phyloP scores from a whole-genome alignment of 2,797 vertebrate genomes.

The Orientallactaga sibirica region DNA sequence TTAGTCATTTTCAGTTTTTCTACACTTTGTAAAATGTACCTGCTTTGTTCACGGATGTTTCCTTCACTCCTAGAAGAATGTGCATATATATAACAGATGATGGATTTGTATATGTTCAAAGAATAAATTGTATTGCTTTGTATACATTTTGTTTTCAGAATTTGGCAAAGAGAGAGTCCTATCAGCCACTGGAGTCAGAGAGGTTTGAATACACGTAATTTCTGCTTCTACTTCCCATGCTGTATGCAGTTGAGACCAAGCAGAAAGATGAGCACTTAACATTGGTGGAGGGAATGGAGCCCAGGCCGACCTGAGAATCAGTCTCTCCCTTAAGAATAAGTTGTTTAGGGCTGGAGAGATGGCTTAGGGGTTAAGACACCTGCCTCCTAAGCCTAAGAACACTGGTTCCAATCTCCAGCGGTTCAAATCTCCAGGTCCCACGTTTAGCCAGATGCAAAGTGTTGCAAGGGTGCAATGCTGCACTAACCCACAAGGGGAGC shows the following conservation, averaged over 20 bases:
- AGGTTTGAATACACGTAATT: constrained; percentile 39
- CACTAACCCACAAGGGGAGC: too few relatives aligned
- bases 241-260: constrained; percentile 68
- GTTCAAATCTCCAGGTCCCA: too few relatives aligned
- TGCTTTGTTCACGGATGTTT: neutral
- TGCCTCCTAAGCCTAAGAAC: too few relatives aligned
- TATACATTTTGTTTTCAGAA: constrained; percentile 12
- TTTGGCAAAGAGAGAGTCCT: constrained; percentile 15
- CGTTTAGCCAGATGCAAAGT: too few relatives aligned
- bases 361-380: too few relatives aligned
- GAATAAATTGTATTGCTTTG: constrained; percentile 12
- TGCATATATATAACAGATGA: neutral
- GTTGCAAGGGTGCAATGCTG: too few relatives aligned
- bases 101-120: neutral
- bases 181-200: neutral
- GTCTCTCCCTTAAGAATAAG: constrained; percentile 60
- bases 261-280: constrained; percentile 68
- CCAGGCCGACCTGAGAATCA: neutral
- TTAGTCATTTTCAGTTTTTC: neutral
- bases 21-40: neutral
- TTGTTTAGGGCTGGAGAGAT: neutral
- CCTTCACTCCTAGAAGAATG: neutral
- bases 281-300: constrained; percentile 49
- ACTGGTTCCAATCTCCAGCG: too few relatives aligned
- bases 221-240: constrained; percentile 41